Conservation (phyloP, 2,888 invertebrate genomes). For the Rhodophaea formosa region DNA sequence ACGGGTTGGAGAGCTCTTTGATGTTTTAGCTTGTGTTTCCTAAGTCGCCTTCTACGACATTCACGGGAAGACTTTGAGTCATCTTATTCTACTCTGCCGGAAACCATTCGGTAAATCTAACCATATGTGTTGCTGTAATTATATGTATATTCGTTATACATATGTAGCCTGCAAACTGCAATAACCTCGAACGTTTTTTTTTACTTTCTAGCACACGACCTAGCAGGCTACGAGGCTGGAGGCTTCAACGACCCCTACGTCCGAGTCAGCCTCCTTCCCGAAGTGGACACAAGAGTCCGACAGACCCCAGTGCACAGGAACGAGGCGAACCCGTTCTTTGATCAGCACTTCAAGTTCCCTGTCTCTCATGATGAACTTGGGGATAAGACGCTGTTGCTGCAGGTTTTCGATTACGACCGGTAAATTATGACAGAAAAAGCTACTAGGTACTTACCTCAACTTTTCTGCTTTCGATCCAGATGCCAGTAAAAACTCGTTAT, state of each 20-base stretch:
- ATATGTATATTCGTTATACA: too few relatives aligned
- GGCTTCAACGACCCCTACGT: constrained; percentile 96
- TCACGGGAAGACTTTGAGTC: too few relatives aligned
- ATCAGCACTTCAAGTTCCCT: constrained; percentile 96
- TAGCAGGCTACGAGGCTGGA: constrained; percentile 91
- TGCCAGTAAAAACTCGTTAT: not conserved
- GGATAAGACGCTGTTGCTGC: constrained; percentile 88
- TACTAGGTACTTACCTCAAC: not conserved
- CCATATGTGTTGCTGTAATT: too few relatives aligned
- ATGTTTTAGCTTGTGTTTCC: too few relatives aligned
- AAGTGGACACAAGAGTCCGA: constrained; percentile 91
- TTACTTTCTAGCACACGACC: constrained; percentile 89
- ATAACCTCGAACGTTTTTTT: too few relatives aligned
- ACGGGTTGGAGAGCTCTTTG: too few relatives aligned
- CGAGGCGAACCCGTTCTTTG: constrained; percentile 92
- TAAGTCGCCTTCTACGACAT: too few relatives aligned
- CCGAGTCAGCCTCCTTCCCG: constrained; percentile 88
- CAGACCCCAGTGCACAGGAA: constrained; percentile 92
- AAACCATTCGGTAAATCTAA: too few relatives aligned
- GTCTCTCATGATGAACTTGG: constrained; percentile 93
- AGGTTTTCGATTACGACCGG: constrained; percentile 84
- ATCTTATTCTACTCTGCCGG: too few relatives aligned
- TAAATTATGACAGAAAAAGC: constrained; percentile 32
- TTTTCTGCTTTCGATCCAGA: too few relatives aligned
- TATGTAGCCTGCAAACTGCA: too few relatives aligned